These are phyloP conservation scores for Baronia brevicornis DNA, from an alignment of 2,888 invertebrate species.

Conservation along the genomic window DNA sequence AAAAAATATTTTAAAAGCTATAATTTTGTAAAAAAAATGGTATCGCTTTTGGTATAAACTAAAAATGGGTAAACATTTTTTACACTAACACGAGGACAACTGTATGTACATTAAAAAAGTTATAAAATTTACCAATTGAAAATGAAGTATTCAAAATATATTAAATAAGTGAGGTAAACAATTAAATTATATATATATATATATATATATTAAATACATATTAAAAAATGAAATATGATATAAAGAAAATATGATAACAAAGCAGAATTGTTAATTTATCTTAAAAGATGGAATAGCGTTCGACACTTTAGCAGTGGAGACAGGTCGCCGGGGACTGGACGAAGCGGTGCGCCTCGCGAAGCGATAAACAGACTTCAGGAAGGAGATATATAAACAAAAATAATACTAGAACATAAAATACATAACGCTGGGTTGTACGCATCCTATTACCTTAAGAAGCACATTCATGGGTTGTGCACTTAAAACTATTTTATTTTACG, in stretches of 20 bases:
- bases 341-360: conserved; percentile 70
- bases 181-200: too few species aligned
- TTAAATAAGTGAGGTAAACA: too few species aligned
- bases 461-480: conserved; percentile 74
- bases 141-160: too few species aligned
- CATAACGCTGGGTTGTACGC: conserved; percentile 50
- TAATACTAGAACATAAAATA: conserved; percentile 48
- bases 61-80: too few species aligned
- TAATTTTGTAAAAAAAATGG: too few species aligned
- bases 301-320: conserved; percentile 42
- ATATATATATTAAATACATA: too few species aligned
- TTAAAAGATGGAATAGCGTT: conserved; percentile 50
- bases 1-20: too few species aligned
- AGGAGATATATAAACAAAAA: conserved; percentile 47
- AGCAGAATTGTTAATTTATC: too few species aligned
- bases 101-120: too few species aligned
- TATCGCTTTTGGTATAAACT: too few species aligned
- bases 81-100: too few species aligned
- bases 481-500: conserved; percentile 38
- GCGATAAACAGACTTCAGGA: conserved; percentile 51
- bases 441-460: conserved; percentile 66
- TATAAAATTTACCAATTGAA: too few species aligned
- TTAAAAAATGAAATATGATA: conserved; percentile 1
- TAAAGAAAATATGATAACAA: conserved; percentile 2
- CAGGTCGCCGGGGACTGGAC: conserved; percentile 51